Evolutionary conservation across 2,888 invertebrate species (phyloP).

Genomic region (Eupithecia exiguata): DNA sequence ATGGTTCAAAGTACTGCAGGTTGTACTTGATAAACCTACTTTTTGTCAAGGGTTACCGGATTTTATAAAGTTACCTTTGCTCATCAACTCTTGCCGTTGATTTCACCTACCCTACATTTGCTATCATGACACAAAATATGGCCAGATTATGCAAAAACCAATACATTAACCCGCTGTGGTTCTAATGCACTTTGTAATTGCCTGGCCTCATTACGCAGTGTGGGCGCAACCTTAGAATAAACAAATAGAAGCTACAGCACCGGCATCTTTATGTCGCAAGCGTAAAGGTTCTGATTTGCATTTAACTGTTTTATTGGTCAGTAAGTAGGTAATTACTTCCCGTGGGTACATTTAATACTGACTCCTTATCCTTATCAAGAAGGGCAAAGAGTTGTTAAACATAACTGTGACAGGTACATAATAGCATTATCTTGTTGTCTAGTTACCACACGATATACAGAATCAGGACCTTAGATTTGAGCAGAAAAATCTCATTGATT

Average conservation of each 20-base stretch:
- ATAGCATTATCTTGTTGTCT: background rate
- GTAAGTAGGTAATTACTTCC: slow-evolving; percentile 32
- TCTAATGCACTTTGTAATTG: slow-evolving; percentile 38
- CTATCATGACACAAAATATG: background rate
- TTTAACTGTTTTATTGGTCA: slow-evolving; percentile 23
- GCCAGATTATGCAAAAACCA: slow-evolving; percentile 23
- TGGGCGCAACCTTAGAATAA: slow-evolving; percentile 27
- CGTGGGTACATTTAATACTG: slow-evolving; percentile 3
- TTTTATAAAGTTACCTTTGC: background rate
- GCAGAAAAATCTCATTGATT: no score
- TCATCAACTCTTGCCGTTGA: background rate
- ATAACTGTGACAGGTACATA: background rate
- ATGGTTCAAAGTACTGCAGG: background rate
- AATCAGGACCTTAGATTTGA: no score
- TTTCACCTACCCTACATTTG: background rate
- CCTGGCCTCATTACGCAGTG: slow-evolving; percentile 33
- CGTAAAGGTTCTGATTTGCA: slow-evolving; percentile 24
- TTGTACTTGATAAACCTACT: background rate
- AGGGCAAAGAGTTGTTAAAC: background rate
- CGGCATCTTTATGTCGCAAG: slow-evolving; percentile 28
- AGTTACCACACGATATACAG: background rate
- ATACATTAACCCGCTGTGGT: slow-evolving; percentile 21
- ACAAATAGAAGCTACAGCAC: slow-evolving; percentile 10
- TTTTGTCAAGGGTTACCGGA: background rate
- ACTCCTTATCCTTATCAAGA: background rate